A percentile compares a stretch with the other conserved stretches of the same genome.
phyloP scores from a whole-genome alignment of 1,140 invertebrate species.

The Leptinotarsa undecemlineata region DNA sequence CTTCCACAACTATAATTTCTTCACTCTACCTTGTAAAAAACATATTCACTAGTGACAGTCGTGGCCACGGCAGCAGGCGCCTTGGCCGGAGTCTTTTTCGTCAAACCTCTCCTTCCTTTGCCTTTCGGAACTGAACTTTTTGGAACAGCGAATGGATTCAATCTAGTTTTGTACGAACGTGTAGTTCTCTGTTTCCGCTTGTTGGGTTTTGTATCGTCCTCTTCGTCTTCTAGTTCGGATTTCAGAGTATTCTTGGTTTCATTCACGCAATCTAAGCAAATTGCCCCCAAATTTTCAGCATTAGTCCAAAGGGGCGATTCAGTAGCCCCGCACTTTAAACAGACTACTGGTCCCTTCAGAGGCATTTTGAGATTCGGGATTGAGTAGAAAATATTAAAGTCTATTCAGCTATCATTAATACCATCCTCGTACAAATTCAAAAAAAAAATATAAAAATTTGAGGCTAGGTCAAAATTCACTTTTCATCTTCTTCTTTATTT shows the following conservation, averaged over 20 bases:
- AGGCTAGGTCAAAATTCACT: too few species aligned
- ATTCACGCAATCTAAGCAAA: conserved; percentile 65
- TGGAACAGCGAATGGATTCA: conserved; percentile 49
- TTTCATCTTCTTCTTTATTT: too few species aligned
- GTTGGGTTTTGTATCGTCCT: conserved; percentile 48
- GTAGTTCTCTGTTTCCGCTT: conserved; percentile 62
- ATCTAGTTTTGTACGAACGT: conserved; percentile 61
- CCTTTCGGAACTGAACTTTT: conserved; percentile 66
- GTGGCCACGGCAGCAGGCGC: conserved; percentile 79
- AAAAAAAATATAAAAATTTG: too few species aligned
- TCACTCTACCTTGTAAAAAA: conserved; percentile 77
- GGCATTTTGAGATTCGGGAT: conserved; percentile 58
- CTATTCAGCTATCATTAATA: too few species aligned
- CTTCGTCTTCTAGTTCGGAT: conserved; percentile 48
- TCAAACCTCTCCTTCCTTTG: conserved; percentile 75
- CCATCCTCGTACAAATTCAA: too few species aligned
- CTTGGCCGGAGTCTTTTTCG: conserved; percentile 81
- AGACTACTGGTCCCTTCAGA: conserved; percentile 65
- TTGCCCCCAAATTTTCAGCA: conserved; percentile 62
- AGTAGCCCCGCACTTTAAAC: conserved; percentile 63
- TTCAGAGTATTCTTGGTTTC: conserved; percentile 53
- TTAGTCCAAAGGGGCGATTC: conserved; percentile 67
- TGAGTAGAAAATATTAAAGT: too few species aligned
- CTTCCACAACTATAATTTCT: not conserved
- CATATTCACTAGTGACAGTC: conserved; percentile 76